Base-by-base conservation (phyloP, 2,113 vertebrate species). In the Mola mola region DNA sequence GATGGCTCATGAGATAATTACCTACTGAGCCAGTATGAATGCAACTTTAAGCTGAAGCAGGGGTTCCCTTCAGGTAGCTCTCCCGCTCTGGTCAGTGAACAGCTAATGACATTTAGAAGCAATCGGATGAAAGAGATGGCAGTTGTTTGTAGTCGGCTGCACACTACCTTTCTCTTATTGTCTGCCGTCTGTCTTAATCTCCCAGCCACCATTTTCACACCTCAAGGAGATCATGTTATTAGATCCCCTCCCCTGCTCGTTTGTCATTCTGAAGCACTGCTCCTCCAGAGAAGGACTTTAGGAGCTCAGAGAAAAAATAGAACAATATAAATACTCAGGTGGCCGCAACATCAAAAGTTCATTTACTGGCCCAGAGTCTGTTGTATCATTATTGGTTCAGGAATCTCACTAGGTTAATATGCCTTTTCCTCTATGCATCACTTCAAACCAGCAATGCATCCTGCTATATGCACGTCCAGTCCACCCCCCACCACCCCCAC, bases 31-130 rank as follows among this genome's bases (percentile, higher is more conserved):
- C 63, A 36, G 37, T 71, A 69, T 79, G 77, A 66, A 37, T 74
- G 84, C 70, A 55, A 61, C 50, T 84, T 71, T 76, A 84, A 79
- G 61, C 65, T 68, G 63, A 74, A 71, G 63, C 82, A 69, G 74
- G 83, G 82, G 76, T 72, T 86, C 83, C 76, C 83, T 65, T 83
- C 80, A 87, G 79, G 85, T 87, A 78, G 69, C 75, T 57, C 66
- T 79, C 49, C 63, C 0, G 34, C 83, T 78, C 74, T 53, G 85
- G 88, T 86, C 87, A 87, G 78, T 71, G 71, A 84, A 57, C 81
- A 89, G 77, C 82, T 89, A 87, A 90, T 88, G 84, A 83, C 85
- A 89, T 85, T 86, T 87, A 81, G 78, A 87, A 65, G 74, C 74
- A 78, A 82, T 69, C 33, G 80, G 68, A 83, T 82, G 76, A 88